Conservation (phyloP, 2,888 invertebrate genomes). For the Gymnocheta viridis region DNA sequence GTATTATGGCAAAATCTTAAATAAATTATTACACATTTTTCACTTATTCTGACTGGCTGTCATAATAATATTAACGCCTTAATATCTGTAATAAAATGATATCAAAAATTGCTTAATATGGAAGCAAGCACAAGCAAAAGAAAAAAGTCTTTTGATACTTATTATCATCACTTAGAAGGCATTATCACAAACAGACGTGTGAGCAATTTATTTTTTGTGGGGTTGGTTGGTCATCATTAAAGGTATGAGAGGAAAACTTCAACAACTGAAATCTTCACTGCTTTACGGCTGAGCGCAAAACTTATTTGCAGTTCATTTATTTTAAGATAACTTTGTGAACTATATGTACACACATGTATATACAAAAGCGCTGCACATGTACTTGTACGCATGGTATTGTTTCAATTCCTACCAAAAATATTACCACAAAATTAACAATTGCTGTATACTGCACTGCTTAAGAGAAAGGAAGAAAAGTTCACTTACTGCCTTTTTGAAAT, state of each 20-base stretch:
- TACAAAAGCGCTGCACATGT: too few relatives aligned
- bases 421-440: too few relatives aligned
- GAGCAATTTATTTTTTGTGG: background rate
- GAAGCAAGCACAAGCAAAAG: too few relatives aligned
- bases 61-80: constrained; percentile 59
- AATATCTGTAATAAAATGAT: constrained; percentile 28
- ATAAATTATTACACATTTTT: constrained; percentile 58
- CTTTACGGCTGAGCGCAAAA: too few relatives aligned
- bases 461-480: too few relatives aligned
- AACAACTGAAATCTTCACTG: background rate
- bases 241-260: background rate
- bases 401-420: too few relatives aligned
- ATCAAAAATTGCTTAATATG: background rate
- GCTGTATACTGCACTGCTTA: too few relatives aligned
- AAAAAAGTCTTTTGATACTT: background rate
- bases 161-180: constrained; percentile 3
- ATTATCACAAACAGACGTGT: constrained; percentile 5
- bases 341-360: too few relatives aligned
- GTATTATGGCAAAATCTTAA: constrained; percentile 8
- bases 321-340: too few relatives aligned
- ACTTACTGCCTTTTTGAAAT: too few relatives aligned
- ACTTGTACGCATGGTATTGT: too few relatives aligned
- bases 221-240: background rate
- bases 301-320: too few relatives aligned
- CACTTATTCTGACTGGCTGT: constrained; percentile 42